These are phyloP conservation scores for Uropsilus gracilis DNA, from an alignment of 2,113 vertebrate species.

Conservation along the genomic window DNA sequence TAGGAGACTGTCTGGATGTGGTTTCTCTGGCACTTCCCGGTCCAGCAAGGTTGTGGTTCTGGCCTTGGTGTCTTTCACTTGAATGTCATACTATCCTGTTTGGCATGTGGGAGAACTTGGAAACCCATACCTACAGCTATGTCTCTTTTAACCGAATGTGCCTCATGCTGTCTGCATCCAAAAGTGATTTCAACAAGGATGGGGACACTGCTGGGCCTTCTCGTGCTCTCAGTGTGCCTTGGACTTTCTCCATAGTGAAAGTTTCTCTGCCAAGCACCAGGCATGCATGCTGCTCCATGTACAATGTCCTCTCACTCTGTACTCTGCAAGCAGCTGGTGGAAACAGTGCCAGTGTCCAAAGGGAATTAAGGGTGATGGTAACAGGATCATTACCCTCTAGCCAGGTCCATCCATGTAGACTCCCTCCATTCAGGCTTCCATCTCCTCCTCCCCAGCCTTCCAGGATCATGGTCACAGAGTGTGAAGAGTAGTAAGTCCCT, in stretches of 20 bases:
- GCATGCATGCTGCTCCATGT: too few relatives aligned
- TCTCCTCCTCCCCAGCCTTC: background rate
- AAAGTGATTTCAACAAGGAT: background rate
- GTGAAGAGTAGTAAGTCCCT: background rate
- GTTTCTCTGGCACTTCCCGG: background rate
- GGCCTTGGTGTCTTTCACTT: background rate
- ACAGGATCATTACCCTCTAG: rapidly evolving
- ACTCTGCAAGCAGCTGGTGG: background rate
- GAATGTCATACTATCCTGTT: background rate
- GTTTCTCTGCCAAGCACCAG: background rate
- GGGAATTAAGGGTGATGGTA: too few relatives aligned
- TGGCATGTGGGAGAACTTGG: background rate
- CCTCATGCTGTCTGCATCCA: background rate
- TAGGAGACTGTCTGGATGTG: too few relatives aligned
- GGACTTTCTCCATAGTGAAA: background rate
- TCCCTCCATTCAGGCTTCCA: background rate
- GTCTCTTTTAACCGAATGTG: background rate
- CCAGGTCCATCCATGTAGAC: background rate
- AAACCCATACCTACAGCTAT: background rate
- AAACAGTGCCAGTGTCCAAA: background rate
- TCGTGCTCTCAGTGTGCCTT: background rate
- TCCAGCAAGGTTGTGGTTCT: background rate
- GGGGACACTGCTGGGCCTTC: background rate
- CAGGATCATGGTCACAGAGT: rapidly evolving
- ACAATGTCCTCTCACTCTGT: rapidly evolving